These are phyloP conservation scores for Hermatobates lingyangjiaoensis DNA, from an alignment of 1,140 invertebrate genomes.

Conservation along the genomic window DNA sequence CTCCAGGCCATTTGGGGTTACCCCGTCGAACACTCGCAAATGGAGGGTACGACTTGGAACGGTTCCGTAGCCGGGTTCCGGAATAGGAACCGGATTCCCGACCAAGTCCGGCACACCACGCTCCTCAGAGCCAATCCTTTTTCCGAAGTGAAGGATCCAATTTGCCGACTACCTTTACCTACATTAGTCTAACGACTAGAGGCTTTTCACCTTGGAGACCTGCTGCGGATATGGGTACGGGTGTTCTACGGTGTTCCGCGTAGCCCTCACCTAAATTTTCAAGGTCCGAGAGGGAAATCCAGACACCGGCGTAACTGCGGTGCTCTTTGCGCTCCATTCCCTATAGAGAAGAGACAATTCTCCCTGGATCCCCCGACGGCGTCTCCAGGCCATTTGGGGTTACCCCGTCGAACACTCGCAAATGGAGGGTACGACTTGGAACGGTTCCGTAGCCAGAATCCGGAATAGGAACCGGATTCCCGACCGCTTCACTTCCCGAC, in stretches of 20 bases:
- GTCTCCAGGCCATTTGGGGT: too few relatives aligned
- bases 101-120: conserved; percentile 35
- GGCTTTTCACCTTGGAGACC: conserved; percentile 77
- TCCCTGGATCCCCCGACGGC: too few relatives aligned
- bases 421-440: too few relatives aligned
- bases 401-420: too few relatives aligned
- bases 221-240: conserved; percentile 68
- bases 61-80: too few relatives aligned
- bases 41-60: too few relatives aligned
- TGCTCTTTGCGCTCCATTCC: conserved; percentile 48
- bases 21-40: too few relatives aligned
- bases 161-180: conserved; percentile 73
- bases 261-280: conserved; percentile 54
- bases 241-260: conserved; percentile 39
- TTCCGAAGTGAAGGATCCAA: conserved; percentile 65
- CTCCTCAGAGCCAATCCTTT: conserved; percentile 39
- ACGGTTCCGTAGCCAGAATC: too few relatives aligned
- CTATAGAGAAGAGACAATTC: too few relatives aligned
- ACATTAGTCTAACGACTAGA: conserved; percentile 77
- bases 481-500: too few relatives aligned
- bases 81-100: conserved; percentile 14
- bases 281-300: conserved; percentile 45
- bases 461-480: too few relatives aligned
- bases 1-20: too few relatives aligned
- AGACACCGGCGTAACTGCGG: conserved; percentile 44